Base-by-base conservation (phyloP, 2,888 invertebrate species). In the Macaria liturata region DNA sequence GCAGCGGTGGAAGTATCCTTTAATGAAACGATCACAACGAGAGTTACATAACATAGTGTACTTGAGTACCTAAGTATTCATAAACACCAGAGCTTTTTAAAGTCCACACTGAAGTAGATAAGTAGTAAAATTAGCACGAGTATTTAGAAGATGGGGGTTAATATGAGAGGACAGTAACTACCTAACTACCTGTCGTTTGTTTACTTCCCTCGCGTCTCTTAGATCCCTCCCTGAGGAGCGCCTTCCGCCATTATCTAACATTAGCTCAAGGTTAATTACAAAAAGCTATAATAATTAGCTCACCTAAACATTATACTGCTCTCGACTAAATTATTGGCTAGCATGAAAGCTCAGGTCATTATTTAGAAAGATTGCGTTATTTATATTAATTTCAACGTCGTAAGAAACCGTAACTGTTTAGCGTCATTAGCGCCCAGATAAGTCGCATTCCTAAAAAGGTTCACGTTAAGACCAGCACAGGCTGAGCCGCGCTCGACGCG, bases 361-460 rank as follows among this genome's bases (percentile, higher is more conserved):
- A 20, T 45, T 5, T 34, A 5, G 49, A 9, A 40, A 5, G 9
- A 9, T 3, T 8, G 34, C 43, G 50, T 50, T 50, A 37, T n/a
- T 4, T 50, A 3, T 44, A 20, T 7, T 51, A 20, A 32, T 34
- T 3, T 34, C 3, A 42, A 20, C n/a, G 4, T 44, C 48, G 37
- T 20, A 32, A 45, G 37, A 34, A 49, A 55, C 55, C 40, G 49
- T 20, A 30, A 55, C 44, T 45, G 34, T 46, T 55, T 55, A 55
- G 55, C 45, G 48, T n/a, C 39, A 52, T 57, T 57, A 52, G 52
- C 57, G 51, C 43, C 44, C 47, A 20, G 46, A 49, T 55, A 49
- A 32, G 46, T 40, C 31, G 37, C 42, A 43, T 39, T 46, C 43
- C 47, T 43, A 42, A 47, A 43, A 56, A 44, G 48, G 40, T 50